phyloP scores from a whole-genome alignment of 37 sponge, comb jelly and placozoan genomes.

The Theonella swinhoei region DNA sequence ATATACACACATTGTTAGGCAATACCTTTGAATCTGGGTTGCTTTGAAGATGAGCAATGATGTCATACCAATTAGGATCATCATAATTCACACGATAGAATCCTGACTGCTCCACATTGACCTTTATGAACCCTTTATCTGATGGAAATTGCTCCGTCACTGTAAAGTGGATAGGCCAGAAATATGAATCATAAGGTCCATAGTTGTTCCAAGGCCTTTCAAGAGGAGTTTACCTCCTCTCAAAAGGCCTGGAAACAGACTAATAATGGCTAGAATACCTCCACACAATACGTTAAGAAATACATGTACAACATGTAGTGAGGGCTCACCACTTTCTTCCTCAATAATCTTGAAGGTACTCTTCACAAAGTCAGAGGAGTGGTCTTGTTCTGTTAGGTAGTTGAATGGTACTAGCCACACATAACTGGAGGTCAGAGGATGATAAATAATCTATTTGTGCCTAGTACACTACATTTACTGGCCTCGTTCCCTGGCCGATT shows the following conservation, averaged over 20 bases:
- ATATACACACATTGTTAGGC: neutral
- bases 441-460: no score
- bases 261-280: no score
- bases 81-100: conserved; percentile 92
- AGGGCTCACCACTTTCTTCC: neutral
- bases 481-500: no score
- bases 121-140: conserved; percentile 66
- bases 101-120: conserved; percentile 67
- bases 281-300: no score
- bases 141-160: neutral
- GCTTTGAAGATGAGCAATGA: conserved; percentile 41
- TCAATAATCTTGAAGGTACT: neutral
- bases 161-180: neutral
- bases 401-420: conserved; percentile 77
- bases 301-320: no score
- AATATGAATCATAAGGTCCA: neutral
- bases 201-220: no score
- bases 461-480: no score
- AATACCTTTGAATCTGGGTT: conserved; percentile 3
- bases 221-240: no score
- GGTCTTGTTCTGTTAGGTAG: conserved; percentile 12
- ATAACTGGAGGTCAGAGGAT: conserved; percentile 44
- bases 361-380: neutral
- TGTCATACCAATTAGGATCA: conserved; percentile 48
- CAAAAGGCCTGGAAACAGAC: no score